These are phyloP conservation scores for Petrophora chlorosata DNA, from an alignment of 2,888 invertebrate genomes.

Conservation along the genomic window DNA sequence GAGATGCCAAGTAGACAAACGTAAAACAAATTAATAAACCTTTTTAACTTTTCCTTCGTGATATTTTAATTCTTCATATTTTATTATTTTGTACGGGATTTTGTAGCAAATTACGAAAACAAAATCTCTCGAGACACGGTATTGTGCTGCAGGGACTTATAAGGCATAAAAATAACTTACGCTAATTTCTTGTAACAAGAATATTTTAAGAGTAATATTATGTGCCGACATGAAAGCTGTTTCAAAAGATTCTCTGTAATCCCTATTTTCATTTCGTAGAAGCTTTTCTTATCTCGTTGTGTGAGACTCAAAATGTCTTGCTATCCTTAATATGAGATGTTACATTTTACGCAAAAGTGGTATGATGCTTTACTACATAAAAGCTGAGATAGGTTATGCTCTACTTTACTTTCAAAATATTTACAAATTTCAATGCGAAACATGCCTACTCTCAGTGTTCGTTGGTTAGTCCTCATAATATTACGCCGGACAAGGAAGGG, in stretches of 20 bases:
- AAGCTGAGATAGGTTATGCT: background rate
- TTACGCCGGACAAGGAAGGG: too few species aligned
- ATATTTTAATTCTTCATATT: background rate
- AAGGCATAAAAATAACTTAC: slow-evolving; percentile 10
- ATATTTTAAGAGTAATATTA: slow-evolving; percentile 29
- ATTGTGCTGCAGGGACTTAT: slow-evolving; percentile 1
- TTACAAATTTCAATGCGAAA: too few species aligned
- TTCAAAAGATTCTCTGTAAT: slow-evolving; percentile 36
- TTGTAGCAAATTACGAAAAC: slow-evolving; percentile 6
- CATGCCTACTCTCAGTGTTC: too few species aligned
- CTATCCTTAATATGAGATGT: background rate
- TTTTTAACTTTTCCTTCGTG: slow-evolving; percentile 12
- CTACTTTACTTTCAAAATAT: background rate
- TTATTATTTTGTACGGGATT: background rate
- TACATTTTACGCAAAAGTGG: slow-evolving; percentile 3
- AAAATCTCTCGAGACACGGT: slow-evolving; percentile 6
- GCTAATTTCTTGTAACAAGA: slow-evolving; percentile 18
- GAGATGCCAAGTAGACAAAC: background rate
- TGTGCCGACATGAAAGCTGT: slow-evolving; percentile 26
- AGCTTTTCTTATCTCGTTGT: slow-evolving; percentile 28
- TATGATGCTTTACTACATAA: background rate
- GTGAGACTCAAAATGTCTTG: slow-evolving; percentile 11
- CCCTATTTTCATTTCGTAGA: slow-evolving; percentile 32
- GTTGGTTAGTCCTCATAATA: too few species aligned
- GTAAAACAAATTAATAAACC: background rate